A percentile compares a stretch with the other conserved stretches of the same genome.
Evolutionary conservation across 1,140 invertebrate species (phyloP).

Genomic region (Pogonomyrmex barbatus): DNA sequence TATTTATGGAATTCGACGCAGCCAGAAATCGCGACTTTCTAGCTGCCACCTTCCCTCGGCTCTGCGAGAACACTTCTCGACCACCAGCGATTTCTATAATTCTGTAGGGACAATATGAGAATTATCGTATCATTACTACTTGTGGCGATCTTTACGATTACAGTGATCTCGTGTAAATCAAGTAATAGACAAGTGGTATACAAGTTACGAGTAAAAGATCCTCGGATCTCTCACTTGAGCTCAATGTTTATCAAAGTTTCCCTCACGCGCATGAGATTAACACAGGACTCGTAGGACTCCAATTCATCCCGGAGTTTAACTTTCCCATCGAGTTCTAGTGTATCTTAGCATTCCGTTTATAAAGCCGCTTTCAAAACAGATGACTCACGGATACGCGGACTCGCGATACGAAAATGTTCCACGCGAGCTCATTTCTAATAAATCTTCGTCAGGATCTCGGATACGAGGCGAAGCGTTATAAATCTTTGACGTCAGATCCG

Average conservation of each 20-base stretch:
- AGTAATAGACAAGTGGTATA: too few relatives aligned
- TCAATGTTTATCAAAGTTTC: background rate
- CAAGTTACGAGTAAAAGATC: too few relatives aligned
- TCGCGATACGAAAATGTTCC: background rate
- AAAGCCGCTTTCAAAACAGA: background rate
- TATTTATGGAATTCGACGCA: conserved; percentile 86
- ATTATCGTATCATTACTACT: background rate
- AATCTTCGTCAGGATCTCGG: background rate
- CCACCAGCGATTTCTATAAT: conserved; percentile 96
- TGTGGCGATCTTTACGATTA: background rate
- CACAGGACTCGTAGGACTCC: background rate
- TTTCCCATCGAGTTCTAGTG: background rate
- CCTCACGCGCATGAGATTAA: background rate
- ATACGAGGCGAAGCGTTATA: background rate
- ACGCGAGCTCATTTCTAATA: background rate
- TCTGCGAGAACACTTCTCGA: conserved; percentile 94
- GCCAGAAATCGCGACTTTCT: conserved; percentile 90
- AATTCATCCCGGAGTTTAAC: background rate
- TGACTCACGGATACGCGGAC: background rate
- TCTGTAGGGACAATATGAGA: conserved; percentile 85
- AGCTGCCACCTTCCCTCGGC: conserved; percentile 91
- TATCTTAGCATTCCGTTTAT: background rate
- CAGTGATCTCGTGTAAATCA: too few relatives aligned
- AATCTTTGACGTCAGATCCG: conserved; percentile 16
- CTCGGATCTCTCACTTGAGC: background rate